Conservation (phyloP, 2,888 invertebrate genomes). For the Mycalesis mineus region DNA sequence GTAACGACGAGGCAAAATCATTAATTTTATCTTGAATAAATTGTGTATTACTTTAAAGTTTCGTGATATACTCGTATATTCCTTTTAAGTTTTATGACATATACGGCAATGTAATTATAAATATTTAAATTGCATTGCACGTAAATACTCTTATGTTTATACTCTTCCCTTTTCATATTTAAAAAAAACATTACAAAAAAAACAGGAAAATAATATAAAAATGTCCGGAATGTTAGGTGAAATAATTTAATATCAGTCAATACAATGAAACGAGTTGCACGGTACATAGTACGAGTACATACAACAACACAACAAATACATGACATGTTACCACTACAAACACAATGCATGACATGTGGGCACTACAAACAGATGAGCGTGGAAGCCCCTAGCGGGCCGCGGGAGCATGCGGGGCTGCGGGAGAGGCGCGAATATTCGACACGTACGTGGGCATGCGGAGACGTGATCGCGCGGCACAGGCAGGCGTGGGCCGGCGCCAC, state of each 20-base stretch:
- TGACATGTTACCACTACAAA: constrained; percentile 1
- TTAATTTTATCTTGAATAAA: not conserved
- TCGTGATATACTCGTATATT: too few species aligned
- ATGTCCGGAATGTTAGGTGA: constrained; percentile 18
- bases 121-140: not conserved
- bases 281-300: too few species aligned
- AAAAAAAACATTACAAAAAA: not conserved
- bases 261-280: constrained; percentile 11
- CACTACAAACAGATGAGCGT: constrained; percentile 51
- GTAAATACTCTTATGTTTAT: too few species aligned
- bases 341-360: constrained; percentile 38
- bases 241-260: constrained; percentile 20
- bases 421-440: constrained; percentile 40
- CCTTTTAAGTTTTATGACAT: too few species aligned
- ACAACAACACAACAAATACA: constrained; percentile 31
- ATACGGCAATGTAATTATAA: not conserved
- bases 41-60: too few species aligned
- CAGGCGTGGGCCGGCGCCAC: constrained; percentile 78
- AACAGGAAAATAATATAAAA: constrained; percentile 25
- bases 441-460: constrained; percentile 76
- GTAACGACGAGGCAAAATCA: not conserved
- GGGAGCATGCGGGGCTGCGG: constrained; percentile 48
- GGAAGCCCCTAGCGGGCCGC: constrained; percentile 49
- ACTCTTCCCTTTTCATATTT: too few species aligned
- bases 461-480: constrained; percentile 73